Evolutionary conservation across 2,797 vertebrate genomes (phyloP), one percentile per base, ranked within the genome.

Genomic region (Macropodus opercularis): DNA sequence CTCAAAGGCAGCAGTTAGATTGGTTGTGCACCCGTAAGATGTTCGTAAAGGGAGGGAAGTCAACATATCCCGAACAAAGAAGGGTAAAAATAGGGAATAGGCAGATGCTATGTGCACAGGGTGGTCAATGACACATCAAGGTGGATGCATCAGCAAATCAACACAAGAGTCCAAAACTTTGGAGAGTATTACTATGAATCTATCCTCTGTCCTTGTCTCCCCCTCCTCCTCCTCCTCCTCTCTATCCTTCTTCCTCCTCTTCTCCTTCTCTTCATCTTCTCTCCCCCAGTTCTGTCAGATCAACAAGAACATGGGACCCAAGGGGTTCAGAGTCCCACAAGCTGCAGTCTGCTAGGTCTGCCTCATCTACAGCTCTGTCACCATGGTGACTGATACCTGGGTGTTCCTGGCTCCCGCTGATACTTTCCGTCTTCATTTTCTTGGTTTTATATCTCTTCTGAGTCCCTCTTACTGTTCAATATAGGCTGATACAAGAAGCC

Each of bases 311-410:
- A 50, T 52, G 29, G 67, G 69, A 69, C 77, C 75, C 55, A 48
- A 36, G 68, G 70, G 73, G 49, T 74, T 81, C 68, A 63, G 53
- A 75, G 67, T 80, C 69, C 66, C 63, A 60, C 64, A 76, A 81
- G 73, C 72, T 81, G 68, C 57, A 81, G 77, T 49, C 52, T 53
- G 70, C 68, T 55, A 22, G 15, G 61, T 63, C 75, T 81, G 42
- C 65, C 61, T 84, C 22, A 21, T 68, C 69, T 79, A 48, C 64
- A 59, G 71, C 64, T 77, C 65, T 64, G 81, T 87, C 78, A 58
- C 85, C 75, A 84, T 80, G 83, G 83, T 69, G 79, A 88, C 75
- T 59, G 78, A 80, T 72, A 73, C 71, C 72, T 55, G 68, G 63
- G 74, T 70, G 65, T 77, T 67, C 69, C 75, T 62, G 70, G 55